Evolutionary conservation across 2,888 invertebrate genomes (phyloP), one percentile per base, ranked within the genome.

Genomic region (Hypomecis atomaria): DNA sequence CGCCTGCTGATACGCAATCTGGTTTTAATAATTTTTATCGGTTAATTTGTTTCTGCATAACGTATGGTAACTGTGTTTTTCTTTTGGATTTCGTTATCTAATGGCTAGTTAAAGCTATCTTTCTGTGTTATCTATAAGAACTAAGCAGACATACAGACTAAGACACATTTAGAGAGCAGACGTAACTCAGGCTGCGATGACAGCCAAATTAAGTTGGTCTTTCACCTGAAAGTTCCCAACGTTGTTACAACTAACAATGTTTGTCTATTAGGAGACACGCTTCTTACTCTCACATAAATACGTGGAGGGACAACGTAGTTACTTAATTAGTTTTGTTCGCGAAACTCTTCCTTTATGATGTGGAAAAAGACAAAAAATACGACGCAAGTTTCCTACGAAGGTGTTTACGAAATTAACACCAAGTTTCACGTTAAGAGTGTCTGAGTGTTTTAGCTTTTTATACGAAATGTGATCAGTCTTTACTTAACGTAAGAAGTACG

Each of bases 301-400:
- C 42, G 49, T 49, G 33, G 48, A 43, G 23, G 10, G 61, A 49
- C 43, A 43, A 49, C 54, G 43, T 50, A 34, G 33, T 61, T 44
- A 49, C 49, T 9, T 56, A 56, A 61, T 61, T 61, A 61, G 49
- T 61, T 55, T 61, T 55, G 48, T 55, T 55, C 33, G 11, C 11
- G 23, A 53, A 23, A 59, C 53, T 61, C 55, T 61, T 23, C 47
- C 8, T 42, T 55, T 43, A 49, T 50, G 44, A 49, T 23, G 43
- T 4, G 44, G 23, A 37, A 50, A 37, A 56, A 48, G 38, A 37
- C 7, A 61, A 49, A 52, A 36, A 38, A 37, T 49, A 11, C 37
- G 9, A 1, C n/a, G n/a, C n/a, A 7, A 40, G 33, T 47, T 56
- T 23, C 23, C 9, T 37, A 1, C 4, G 10, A 56, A 23, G 45